A percentile compares a stretch with the other conserved stretches of the same genome.
These are phyloP conservation scores for Asbolus verrucosus DNA, from an alignment of 1,140 invertebrate species.

Conservation along the genomic window DNA sequence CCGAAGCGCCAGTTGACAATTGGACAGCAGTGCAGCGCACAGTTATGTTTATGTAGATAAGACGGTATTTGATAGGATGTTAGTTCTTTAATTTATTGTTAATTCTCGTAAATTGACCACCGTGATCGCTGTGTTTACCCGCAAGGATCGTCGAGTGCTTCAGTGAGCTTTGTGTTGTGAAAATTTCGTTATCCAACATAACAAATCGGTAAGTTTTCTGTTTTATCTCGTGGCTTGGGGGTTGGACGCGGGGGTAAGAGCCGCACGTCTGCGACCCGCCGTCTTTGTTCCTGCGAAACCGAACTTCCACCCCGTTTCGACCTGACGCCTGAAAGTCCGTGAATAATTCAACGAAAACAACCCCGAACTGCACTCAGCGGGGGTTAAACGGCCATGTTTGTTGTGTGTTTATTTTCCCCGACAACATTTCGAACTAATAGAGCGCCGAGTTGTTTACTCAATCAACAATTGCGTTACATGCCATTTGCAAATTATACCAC, in stretches of 20 bases:
- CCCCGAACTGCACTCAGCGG: conserved; percentile 14
- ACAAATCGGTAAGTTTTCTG: conserved; percentile 39
- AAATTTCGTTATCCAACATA: neutral
- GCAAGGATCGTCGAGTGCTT: neutral
- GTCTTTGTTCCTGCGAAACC: neutral
- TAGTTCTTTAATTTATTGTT: conserved; percentile 27
- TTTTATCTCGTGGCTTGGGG: neutral
- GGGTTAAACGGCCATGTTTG: conserved; percentile 41
- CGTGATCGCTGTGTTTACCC: neutral
- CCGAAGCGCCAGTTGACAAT: conserved; percentile 41
- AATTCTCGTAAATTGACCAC: conserved; percentile 3
- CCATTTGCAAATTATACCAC: too few relatives aligned
- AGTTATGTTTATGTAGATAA: conserved; percentile 43
- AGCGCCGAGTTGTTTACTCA: conserved; percentile 21
- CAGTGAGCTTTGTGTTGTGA: neutral
- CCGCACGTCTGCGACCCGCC: too few relatives aligned
- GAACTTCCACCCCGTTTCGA: neutral
- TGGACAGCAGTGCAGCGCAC: conserved; percentile 17
- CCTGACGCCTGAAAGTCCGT: too few relatives aligned
- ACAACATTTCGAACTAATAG: conserved; percentile 35
- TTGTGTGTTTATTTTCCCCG: conserved; percentile 19
- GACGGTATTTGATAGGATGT: conserved; percentile 10
- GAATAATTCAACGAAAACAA: neutral
- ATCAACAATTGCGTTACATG: conserved; percentile 12
- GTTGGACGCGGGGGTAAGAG: neutral